A percentile compares a stretch with the other conserved stretches of the same genome.
phyloP scores from a whole-genome alignment of 1,140 invertebrate genomes.

The Micrasema minimum region DNA sequence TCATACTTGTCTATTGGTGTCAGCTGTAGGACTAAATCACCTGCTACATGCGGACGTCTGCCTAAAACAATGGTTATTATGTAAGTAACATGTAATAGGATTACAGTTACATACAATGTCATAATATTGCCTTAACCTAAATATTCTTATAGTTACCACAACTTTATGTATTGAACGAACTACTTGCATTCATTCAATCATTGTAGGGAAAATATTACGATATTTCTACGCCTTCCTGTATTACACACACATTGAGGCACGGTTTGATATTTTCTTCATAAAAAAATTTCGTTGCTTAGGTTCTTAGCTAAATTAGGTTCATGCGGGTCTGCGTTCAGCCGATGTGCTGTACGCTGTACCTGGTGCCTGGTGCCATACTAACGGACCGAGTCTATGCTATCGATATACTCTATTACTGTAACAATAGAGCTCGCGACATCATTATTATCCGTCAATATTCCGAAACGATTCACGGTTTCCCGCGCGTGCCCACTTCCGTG shows the following conservation, averaged over 20 bases:
- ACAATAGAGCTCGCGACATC: conserved; percentile 6
- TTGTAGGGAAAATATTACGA: background rate
- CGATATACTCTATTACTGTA: background rate
- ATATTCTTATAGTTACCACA: background rate
- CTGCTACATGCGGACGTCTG: background rate
- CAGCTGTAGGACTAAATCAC: too few relatives aligned
- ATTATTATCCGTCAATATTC: conserved; percentile 22
- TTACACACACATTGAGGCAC: too few relatives aligned
- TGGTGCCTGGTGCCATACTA: too few relatives aligned
- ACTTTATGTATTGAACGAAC: background rate
- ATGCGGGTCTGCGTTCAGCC: too few relatives aligned
- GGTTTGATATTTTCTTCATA: too few relatives aligned
- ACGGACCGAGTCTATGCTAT: too few relatives aligned
- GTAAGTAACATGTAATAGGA: background rate
- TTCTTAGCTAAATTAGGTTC: too few relatives aligned
- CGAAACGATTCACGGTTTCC: conserved; percentile 28
- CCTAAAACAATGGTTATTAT: too few relatives aligned
- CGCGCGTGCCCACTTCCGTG: conserved; percentile 30
- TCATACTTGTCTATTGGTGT: too few relatives aligned
- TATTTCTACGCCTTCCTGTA: background rate
- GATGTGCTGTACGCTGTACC: too few relatives aligned
- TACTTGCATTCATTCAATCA: background rate
- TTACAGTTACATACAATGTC: background rate
- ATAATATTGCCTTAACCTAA: conserved; percentile 25
- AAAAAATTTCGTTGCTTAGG: too few relatives aligned